Base-by-base conservation (phyloP, 2,888 invertebrate genomes). In the Ophraella communa region DNA sequence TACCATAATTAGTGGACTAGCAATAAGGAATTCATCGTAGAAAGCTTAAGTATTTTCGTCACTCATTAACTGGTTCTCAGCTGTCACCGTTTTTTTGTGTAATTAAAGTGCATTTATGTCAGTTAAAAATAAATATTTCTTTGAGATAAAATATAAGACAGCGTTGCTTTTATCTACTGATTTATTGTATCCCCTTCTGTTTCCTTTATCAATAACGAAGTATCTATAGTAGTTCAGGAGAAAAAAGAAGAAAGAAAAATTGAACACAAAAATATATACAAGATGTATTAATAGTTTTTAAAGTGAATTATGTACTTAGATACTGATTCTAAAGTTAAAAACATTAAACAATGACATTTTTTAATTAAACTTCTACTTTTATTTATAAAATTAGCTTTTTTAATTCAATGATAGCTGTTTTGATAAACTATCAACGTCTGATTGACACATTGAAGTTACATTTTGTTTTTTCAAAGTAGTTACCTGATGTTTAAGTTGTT, bases 71-170 rank as follows among this genome's bases (percentile, higher is more conserved):
- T 59, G 23, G 49, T 57, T 49, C 54, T 56, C 24, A 62, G 45
- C 63, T 66, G 67, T 62, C 64, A 64, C 49, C 54, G 49, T 64
- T 62, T n/a, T n/a, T 68, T 68, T 66, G 69, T 68, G 62, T 66
- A 71, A 68, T 69, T 65, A 62, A 65, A 59, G 67, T 64, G 65
- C 58, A 55, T 55, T 67, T 60, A 54, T 58, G 60, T 51, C 56
- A 64, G 66, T 62, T 58, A 52, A 60, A 59, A 69, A 67, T 62
- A 55, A 65, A 59, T 42, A 52, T 55, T 49, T 61, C 54, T 57
- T 66, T 63, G 57, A 58, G 54, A 64, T 57, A 39, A n/a, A 53
- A 54, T 42, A 24, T 17, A 35, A 54, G 39, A 20, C 33, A 21
- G 47, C 24, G 27, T 20, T 45, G 24, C 30, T 27, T 56, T 56